phyloP scores from a whole-genome alignment of 2,113 vertebrate species.

The Brachirus orientalis region DNA sequence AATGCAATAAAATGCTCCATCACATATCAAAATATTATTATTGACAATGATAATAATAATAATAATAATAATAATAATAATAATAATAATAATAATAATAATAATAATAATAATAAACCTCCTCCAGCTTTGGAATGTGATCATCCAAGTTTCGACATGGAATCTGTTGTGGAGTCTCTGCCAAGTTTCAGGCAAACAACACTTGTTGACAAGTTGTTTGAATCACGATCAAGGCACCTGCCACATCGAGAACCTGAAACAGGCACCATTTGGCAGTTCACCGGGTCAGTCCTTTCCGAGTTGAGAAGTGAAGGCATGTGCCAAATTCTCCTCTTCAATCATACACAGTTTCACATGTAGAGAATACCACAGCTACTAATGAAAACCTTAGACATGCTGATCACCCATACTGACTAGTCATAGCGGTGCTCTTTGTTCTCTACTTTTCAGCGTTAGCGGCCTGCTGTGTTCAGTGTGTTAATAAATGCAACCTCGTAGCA shows the following conservation, averaged over 20 bases:
- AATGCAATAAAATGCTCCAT: slow-evolving; percentile 36
- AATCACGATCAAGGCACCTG: slow-evolving; percentile 82
- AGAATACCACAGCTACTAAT: slow-evolving; percentile 41
- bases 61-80: not conserved
- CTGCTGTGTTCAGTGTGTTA: slow-evolving; percentile 60
- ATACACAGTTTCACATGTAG: slow-evolving; percentile 26
- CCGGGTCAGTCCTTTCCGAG: slow-evolving; percentile 70
- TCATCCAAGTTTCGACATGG: slow-evolving; percentile 77
- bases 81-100: not conserved
- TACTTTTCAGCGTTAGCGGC: slow-evolving; percentile 61
- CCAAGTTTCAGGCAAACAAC: slow-evolving; percentile 81
- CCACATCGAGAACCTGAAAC: slow-evolving; percentile 81
- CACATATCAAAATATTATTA: not conserved
- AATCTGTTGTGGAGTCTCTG: slow-evolving; percentile 72
- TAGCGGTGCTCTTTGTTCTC: slow-evolving; percentile 55
- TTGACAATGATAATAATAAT: not conserved
- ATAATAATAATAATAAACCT: slow-evolving; percentile 17
- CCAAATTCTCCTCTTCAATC: slow-evolving; percentile 79
- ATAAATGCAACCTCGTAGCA: slow-evolving; percentile 57
- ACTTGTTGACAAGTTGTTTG: slow-evolving; percentile 81
- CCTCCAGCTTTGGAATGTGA: slow-evolving; percentile 54
- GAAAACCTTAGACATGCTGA: slow-evolving; percentile 20
- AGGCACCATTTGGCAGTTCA: slow-evolving; percentile 83
- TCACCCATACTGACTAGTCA: no score
- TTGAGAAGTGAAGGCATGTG: slow-evolving; percentile 56